A percentile compares a stretch with the other conserved stretches of the same genome.
Evolutionary conservation across 1,140 invertebrate genomes (phyloP).

Genomic region (Contarinia nasturtii): DNA sequence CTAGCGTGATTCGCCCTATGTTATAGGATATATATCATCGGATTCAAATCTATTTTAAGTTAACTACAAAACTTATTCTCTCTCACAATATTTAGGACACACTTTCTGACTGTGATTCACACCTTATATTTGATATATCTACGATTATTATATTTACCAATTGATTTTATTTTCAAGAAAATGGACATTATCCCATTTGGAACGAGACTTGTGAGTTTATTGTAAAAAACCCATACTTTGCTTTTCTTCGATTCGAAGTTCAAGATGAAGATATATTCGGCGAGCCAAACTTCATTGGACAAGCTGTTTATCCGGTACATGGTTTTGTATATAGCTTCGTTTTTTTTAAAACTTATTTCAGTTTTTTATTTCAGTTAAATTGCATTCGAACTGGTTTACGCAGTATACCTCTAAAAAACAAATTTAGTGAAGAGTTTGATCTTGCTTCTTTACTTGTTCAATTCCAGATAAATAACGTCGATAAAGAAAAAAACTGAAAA

Average conservation of each 20-base stretch:
- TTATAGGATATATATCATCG: too few species aligned
- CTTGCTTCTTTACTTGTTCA: conserved; percentile 78
- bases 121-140: too few species aligned
- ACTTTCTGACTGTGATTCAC: too few species aligned
- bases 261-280: conserved; percentile 98
- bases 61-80: too few species aligned
- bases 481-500: too few species aligned
- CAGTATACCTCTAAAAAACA: conserved; percentile 79
- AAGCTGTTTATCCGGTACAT: conserved; percentile 77
- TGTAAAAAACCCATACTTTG: conserved; percentile 73
- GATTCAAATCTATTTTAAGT: too few species aligned
- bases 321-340: conserved; percentile 2
- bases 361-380: conserved; percentile 29
- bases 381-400: conserved; percentile 69
- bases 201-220: conserved; percentile 76
- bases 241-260: conserved; percentile 79
- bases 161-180: too few species aligned
- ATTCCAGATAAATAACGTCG: conserved; percentile 31
- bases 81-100: too few species aligned
- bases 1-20: too few species aligned
- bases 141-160: too few species aligned
- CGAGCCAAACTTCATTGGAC: conserved; percentile 92
- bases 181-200: conserved; percentile 95
- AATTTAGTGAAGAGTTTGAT: conserved; percentile 83
- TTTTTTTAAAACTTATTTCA: neutral